Base-by-base conservation (phyloP, 2,113 vertebrate species). In the Triplophysa rosa region DNA sequence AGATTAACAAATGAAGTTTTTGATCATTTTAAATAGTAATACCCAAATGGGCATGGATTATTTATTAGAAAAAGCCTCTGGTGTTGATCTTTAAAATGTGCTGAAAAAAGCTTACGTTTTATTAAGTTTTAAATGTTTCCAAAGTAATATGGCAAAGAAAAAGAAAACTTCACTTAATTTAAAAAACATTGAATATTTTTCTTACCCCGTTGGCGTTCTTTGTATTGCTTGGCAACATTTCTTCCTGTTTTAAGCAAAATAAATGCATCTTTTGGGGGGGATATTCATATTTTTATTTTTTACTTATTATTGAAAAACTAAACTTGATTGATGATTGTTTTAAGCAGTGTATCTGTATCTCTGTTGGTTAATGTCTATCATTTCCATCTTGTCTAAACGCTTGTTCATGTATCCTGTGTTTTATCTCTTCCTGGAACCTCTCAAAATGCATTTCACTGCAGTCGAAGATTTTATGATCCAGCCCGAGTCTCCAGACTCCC, bases 401-500 rank as follows among this genome's bases (percentile, higher is more conserved):
- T 12, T 68, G 10, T 45, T 21, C 40, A 21, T 67, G 21, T 59
- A 24, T 42, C 56, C 13, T 78, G 45, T 78, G 17, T 66, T 66
- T 74, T 68, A 37, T 74, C 8, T 72, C 56, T 77, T n/a, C 47
- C 37, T 59, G 19, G 45, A 68, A 62, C 37, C 12, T 68, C 62
- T 24, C 16, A 10, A 47, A 21, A 66, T 74, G 21, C n/a, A 6
- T 47, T 65, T 24, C 16, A 59, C 78, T 24, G 23, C 70, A 78
- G 49, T 76, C 13, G 26, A 62, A 72, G 84, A 82, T 67, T 86
- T 79, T 52, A 81, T 83, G 79, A 80, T 81, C 58, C 77, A 14
- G 4, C 58, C 82, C 17, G 84, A 77, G 12, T 83, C 70, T 67
- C 72, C 82, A 21, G 82, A 83, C 29, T 33, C 71, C 33, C 67